phyloP scores from a whole-genome alignment of 1,140 invertebrate genomes.

The Drosophila chauvacae region DNA sequence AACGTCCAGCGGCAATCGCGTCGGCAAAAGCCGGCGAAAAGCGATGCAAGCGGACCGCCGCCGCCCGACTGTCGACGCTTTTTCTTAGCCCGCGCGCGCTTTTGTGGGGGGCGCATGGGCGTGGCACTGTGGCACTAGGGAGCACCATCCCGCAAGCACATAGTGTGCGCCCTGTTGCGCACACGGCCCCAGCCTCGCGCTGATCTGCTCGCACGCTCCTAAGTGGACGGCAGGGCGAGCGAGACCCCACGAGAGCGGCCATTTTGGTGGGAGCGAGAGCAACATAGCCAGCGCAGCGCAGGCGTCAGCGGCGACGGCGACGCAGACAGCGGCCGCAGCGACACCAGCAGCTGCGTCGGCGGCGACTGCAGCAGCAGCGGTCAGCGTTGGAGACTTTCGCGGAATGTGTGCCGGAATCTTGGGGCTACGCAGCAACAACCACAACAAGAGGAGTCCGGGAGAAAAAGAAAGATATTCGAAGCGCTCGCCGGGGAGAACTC shows the following conservation, averaged over 20 bases:
- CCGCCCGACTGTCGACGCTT: slow-evolving; percentile 54
- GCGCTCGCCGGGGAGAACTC: slow-evolving; percentile 40
- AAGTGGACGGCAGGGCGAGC: slow-evolving; percentile 3
- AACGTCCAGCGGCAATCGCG: slow-evolving; percentile 35
- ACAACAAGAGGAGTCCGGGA: background rate
- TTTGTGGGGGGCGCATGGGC: slow-evolving; percentile 54
- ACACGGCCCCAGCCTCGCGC: slow-evolving; percentile 15
- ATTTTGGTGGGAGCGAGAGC: slow-evolving; percentile 76
- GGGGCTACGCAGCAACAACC: slow-evolving; percentile 17
- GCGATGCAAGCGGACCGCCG: slow-evolving; percentile 67
- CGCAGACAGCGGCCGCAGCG: slow-evolving; percentile 36
- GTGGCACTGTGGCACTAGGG: slow-evolving; percentile 18
- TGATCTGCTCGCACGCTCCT: slow-evolving; percentile 17
- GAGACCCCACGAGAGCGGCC: slow-evolving; percentile 59
- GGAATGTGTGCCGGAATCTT: slow-evolving; percentile 63
- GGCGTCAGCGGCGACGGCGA: slow-evolving; percentile 8
- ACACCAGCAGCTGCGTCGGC: slow-evolving; percentile 8
- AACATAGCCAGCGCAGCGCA: slow-evolving; percentile 39
- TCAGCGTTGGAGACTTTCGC: slow-evolving; percentile 73
- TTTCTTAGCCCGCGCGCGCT: slow-evolving; percentile 10
- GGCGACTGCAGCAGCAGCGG: slow-evolving; percentile 63
- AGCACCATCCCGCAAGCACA: slow-evolving; percentile 9
- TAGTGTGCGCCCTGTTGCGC: slow-evolving; percentile 78
- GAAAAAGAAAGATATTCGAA: slow-evolving; percentile 23
- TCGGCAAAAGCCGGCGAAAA: slow-evolving; percentile 64